Conservation (phyloP, 2,888 invertebrate species). For the Machimus atricapillus region DNA sequence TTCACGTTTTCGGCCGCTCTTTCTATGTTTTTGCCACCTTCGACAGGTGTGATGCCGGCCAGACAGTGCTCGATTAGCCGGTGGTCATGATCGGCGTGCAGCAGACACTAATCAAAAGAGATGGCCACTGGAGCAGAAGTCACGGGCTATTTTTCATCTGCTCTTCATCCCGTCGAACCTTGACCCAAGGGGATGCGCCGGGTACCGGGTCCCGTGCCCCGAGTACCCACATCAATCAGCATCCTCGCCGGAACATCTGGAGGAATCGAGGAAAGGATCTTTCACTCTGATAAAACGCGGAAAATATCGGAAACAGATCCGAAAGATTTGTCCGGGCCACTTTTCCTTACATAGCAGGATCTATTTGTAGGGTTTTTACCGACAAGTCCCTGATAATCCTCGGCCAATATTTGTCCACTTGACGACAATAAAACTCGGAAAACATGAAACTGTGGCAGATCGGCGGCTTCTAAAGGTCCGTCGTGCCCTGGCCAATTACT, state of each 20-base stretch:
- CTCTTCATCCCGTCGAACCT: not conserved
- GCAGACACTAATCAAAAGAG: not conserved
- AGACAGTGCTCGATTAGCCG: not conserved
- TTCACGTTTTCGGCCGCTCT: not conserved
- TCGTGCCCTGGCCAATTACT: not conserved
- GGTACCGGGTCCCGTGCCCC: not conserved
- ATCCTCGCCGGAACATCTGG: conserved; percentile 10
- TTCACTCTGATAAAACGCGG: not conserved
- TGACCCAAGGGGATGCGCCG: not conserved
- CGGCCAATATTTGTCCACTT: conserved; percentile 26
- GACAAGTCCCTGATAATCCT: conserved; percentile 26
- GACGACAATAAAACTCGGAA: conserved; percentile 30
- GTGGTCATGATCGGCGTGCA: not conserved
- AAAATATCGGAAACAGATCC: not conserved
- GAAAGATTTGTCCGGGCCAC: not conserved
- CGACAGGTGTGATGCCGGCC: conserved; percentile 14
- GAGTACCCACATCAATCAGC: conserved; percentile 25
- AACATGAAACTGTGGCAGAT: conserved; percentile 13
- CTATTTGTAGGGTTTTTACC: not conserved
- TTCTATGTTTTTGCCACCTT: conserved; percentile 14
- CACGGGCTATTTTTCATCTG: conserved; percentile 18
- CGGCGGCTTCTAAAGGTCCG: conserved; percentile 9
- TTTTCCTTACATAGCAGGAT: not conserved
- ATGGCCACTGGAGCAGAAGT: conserved; percentile 33
- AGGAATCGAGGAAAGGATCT: not conserved